Evolutionary conservation across 2,113 vertebrate species (phyloP).

Genomic region (Columba livia): DNA sequence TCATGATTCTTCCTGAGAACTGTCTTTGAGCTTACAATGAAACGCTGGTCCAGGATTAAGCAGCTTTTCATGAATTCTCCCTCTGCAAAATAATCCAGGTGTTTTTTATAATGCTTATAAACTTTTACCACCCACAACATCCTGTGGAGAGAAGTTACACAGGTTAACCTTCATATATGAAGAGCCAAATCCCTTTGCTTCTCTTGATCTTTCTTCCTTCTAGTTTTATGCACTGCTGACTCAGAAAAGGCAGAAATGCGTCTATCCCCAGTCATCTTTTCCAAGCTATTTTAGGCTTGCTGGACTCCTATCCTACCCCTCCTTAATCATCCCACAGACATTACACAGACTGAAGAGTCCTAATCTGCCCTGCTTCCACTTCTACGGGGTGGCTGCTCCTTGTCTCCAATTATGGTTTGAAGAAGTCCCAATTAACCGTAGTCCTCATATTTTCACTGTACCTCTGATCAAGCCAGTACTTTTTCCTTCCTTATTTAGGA

Average conservation of each 20-base stretch:
- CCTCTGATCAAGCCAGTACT: not conserved
- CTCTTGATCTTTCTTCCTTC: not conserved
- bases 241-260: not conserved
- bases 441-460: not conserved
- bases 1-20: not conserved
- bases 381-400: fast-evolving
- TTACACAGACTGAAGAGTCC: not conserved
- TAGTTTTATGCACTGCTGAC: not conserved
- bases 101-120: not conserved
- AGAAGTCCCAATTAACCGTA: not conserved
- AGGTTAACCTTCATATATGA: not conserved
- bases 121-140: not conserved
- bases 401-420: not conserved
- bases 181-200: not conserved
- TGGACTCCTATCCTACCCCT: not conserved
- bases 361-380: not conserved
- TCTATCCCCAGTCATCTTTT: not conserved
- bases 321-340: not conserved
- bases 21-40: not conserved
- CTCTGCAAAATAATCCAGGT: not conserved
- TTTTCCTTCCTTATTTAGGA: not conserved
- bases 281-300: not conserved
- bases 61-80: not conserved
- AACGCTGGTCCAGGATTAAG: not conserved
- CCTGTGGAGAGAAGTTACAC: not conserved